Conservation (phyloP, 2,113 vertebrate species). For the Origma solitaria region DNA sequence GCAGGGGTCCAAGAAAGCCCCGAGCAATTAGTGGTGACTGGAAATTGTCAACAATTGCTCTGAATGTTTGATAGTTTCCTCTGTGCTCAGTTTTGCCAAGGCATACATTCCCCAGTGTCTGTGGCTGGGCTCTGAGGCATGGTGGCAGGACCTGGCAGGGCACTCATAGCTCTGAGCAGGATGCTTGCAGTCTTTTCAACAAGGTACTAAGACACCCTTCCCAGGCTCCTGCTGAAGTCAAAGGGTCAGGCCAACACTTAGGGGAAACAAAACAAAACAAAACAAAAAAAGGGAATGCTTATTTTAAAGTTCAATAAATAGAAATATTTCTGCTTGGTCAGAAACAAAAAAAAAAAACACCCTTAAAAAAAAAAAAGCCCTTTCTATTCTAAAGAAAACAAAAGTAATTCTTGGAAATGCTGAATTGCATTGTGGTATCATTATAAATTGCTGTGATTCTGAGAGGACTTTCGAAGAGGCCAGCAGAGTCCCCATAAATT, state of each 20-base stretch:
- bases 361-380: background rate
- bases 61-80: constrained; percentile 61
- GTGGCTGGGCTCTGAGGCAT: background rate
- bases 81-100: constrained; percentile 47
- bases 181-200: background rate
- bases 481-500: constrained; percentile 8
- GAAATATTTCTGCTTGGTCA: background rate
- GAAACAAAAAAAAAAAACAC: background rate
- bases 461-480: background rate
- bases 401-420: constrained; percentile 39
- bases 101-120: background rate
- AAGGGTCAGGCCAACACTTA: background rate
- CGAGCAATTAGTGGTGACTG: constrained; percentile 70
- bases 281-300: background rate
- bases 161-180: background rate
- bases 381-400: constrained; percentile 32
- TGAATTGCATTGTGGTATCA: background rate
- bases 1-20: constrained; percentile 65
- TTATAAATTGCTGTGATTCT: background rate
- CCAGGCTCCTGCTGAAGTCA: background rate
- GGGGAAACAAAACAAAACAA: background rate
- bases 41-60: constrained; percentile 71
- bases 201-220: background rate
- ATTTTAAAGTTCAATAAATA: background rate
- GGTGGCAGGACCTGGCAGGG: background rate